Evolutionary conservation across 2,113 vertebrate genomes (phyloP).

Genomic region (Neogobius melanostomus): DNA sequence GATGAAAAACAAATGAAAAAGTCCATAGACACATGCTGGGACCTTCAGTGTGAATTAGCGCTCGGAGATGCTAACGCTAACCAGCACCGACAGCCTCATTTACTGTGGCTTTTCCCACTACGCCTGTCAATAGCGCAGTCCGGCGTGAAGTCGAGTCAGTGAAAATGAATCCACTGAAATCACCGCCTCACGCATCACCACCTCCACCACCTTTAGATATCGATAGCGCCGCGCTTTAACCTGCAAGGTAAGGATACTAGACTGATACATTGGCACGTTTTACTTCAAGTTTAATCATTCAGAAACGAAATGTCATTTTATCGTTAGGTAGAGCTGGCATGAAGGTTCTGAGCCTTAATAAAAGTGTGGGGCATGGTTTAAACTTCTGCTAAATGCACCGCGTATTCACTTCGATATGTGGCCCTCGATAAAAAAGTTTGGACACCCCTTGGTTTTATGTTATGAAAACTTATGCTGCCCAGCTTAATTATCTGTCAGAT

Average conservation of each 20-base stretch:
- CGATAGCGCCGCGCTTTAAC: background rate
- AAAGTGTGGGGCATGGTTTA: too few relatives aligned
- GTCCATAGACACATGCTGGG: conserved; percentile 9
- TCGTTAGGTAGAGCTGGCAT: too few relatives aligned
- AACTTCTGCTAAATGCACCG: too few relatives aligned
- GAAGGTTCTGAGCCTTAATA: too few relatives aligned
- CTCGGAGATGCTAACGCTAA: conserved; percentile 1
- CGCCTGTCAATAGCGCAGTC: conserved; percentile 3
- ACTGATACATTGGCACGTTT: background rate
- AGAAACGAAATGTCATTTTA: too few relatives aligned
- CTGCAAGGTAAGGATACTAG: background rate
- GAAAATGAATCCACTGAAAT: background rate
- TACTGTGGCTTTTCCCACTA: background rate
- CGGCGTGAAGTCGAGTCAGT: background rate
- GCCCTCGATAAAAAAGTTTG: too few relatives aligned
- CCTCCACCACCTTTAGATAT: background rate
- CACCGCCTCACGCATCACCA: background rate
- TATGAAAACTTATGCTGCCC: too few relatives aligned
- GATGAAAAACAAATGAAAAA: conserved; percentile 10
- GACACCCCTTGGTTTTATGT: too few relatives aligned
- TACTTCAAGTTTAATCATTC: too few relatives aligned
- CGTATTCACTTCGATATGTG: too few relatives aligned
- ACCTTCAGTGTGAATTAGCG: conserved; percentile 3
- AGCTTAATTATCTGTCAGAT: too few relatives aligned
- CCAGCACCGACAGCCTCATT: conserved; percentile 12